These are phyloP conservation scores for Grantiella picta DNA, from an alignment of 2,113 vertebrate genomes.

Conservation along the genomic window DNA sequence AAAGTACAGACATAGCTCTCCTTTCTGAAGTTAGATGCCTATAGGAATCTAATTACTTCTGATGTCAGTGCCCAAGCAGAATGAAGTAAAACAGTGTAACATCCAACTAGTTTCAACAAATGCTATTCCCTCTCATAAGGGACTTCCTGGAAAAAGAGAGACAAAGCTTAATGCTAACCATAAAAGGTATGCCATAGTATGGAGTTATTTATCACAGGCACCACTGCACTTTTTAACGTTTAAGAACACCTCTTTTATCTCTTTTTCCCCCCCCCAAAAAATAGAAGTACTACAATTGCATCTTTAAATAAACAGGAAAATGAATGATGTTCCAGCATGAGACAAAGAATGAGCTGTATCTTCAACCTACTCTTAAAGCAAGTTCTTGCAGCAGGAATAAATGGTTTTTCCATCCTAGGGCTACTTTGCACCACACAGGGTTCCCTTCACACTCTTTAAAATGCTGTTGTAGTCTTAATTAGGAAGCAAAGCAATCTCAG, in stretches of 20 bases:
- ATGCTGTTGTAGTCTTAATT: neutral
- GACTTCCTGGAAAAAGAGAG: neutral
- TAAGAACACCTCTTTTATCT: neutral
- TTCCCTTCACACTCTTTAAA: neutral
- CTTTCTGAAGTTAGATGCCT: constrained; percentile 41
- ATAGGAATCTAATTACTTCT: constrained; percentile 32
- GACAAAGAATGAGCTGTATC: neutral
- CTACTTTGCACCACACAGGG: neutral
- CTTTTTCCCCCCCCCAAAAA: neutral
- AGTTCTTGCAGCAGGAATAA: neutral
- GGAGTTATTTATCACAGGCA: neutral
- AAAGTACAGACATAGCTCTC: neutral
- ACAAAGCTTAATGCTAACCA: neutral
- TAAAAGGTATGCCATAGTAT: neutral
- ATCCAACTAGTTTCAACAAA: neutral
- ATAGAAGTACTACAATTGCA: neutral
- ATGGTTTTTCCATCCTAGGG: neutral
- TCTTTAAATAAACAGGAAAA: neutral
- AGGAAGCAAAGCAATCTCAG: neutral
- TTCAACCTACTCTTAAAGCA: neutral
- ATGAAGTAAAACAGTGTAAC: neutral
- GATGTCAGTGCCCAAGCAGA: constrained; percentile 16
- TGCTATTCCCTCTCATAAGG: neutral
- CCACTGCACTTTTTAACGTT: neutral
- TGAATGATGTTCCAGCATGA: neutral